Conservation (phyloP, 2,888 invertebrate species). For the Amiota minor region DNA sequence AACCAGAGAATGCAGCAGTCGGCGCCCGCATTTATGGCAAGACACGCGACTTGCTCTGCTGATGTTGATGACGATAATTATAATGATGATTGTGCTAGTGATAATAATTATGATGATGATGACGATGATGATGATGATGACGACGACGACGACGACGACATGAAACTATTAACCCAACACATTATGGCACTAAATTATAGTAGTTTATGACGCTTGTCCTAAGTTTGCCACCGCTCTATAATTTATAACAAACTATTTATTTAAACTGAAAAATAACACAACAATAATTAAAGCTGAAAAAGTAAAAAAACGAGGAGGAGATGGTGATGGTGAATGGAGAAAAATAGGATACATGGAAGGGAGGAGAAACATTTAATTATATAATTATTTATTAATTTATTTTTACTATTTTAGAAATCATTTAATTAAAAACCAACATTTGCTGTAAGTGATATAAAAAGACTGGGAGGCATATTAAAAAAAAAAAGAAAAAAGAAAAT, state of each 20-base stretch:
- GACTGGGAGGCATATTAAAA: neutral
- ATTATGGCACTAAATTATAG: conserved; percentile 17
- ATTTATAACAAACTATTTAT: neutral
- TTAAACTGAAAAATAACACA: neutral
- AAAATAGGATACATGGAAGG: too few species aligned
- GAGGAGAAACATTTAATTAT: neutral
- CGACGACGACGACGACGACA: neutral
- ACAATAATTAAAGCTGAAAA: too few species aligned
- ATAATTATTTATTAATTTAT: conserved; percentile 8
- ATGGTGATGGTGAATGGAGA: too few species aligned
- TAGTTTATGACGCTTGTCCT: neutral
- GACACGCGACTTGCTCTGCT: conserved; percentile 3
- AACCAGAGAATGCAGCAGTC: neutral
- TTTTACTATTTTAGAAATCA: conserved; percentile 12
- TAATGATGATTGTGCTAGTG: too few species aligned
- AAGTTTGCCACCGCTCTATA: neutral
- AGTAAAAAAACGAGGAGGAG: too few species aligned
- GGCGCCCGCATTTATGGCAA: conserved; percentile 20
- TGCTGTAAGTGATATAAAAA: neutral
- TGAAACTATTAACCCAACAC: conserved; percentile 14
- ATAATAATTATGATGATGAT: too few species aligned
- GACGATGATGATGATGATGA: neutral
- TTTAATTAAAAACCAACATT: conserved; percentile 25
- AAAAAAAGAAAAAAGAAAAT: neutral
- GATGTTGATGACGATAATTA: neutral